Evolutionary conservation across 2,797 vertebrate genomes (phyloP).

Genomic region (Glossophaga mutica): DNA sequence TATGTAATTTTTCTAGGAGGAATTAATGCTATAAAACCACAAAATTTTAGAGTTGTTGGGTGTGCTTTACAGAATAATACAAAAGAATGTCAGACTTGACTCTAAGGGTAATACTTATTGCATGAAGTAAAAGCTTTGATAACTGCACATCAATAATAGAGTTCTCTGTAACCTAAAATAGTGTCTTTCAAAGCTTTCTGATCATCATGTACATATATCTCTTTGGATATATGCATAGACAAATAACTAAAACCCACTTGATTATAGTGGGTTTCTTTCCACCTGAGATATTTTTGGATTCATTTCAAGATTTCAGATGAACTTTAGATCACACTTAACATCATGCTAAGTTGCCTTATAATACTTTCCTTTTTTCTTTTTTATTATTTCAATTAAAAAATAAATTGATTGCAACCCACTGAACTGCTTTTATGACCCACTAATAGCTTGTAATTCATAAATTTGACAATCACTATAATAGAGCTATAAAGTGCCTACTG

Average conservation of each 20-base stretch:
- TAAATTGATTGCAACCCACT: background rate
- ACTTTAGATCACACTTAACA: background rate
- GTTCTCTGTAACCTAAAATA: background rate
- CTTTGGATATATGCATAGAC: background rate
- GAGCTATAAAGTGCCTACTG: background rate
- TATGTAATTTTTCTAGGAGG: background rate
- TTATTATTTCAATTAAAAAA: conserved; percentile 36
- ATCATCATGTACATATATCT: background rate
- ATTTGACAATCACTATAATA: background rate
- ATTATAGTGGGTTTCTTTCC: background rate
- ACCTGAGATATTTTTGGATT: background rate
- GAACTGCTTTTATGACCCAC: background rate
- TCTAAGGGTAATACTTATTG: background rate
- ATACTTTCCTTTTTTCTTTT: background rate
- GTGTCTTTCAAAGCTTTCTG: background rate
- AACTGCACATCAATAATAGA: background rate
- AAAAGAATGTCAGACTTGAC: background rate
- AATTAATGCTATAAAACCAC: background rate
- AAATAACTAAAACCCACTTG: background rate
- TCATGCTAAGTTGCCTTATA: background rate
- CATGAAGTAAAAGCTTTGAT: background rate
- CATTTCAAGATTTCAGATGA: conserved; percentile 11
- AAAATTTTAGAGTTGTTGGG: background rate
- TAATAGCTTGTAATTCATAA: background rate
- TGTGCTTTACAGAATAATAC: background rate